phyloP scores from a whole-genome alignment of 2,888 invertebrate species.

The Nephrotoma guestfalica region DNA sequence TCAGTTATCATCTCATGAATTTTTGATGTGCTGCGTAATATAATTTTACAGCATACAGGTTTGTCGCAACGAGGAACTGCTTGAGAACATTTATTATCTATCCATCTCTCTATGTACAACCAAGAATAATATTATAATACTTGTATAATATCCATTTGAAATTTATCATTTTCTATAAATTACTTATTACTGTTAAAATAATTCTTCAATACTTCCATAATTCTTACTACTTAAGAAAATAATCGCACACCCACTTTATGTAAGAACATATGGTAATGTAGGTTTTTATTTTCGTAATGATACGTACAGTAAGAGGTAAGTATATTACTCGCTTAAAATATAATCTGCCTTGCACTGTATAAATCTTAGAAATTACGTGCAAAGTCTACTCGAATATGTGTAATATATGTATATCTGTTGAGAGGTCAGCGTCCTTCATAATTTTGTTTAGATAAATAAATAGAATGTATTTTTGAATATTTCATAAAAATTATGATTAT shows the following conservation, averaged over 20 bases:
- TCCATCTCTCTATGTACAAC: neutral
- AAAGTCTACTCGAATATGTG: neutral
- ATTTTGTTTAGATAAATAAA: neutral
- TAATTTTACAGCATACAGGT: no score
- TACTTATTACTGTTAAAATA: neutral
- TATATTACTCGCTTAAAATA: neutral
- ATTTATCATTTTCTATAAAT: neutral
- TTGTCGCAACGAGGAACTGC: no score
- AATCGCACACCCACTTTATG: neutral
- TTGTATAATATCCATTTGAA: neutral
- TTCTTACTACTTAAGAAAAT: neutral
- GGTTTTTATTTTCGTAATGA: neutral
- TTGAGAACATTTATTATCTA: neutral
- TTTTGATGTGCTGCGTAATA: neutral
- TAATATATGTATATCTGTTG: neutral
- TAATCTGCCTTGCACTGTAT: neutral
- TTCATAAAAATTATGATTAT: neutral
- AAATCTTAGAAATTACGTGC: neutral
- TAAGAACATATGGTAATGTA: neutral
- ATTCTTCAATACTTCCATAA: neutral
- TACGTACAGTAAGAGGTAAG: no score
- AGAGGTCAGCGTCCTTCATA: neutral
- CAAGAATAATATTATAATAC: neutral
- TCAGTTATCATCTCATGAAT: neutral
- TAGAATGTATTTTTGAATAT: neutral